Percentiles rank a stretch among this genome's conserved stretches.
Conservation (phyloP, 2,797 vertebrate genomes). For the Limosa lapponica region DNA sequence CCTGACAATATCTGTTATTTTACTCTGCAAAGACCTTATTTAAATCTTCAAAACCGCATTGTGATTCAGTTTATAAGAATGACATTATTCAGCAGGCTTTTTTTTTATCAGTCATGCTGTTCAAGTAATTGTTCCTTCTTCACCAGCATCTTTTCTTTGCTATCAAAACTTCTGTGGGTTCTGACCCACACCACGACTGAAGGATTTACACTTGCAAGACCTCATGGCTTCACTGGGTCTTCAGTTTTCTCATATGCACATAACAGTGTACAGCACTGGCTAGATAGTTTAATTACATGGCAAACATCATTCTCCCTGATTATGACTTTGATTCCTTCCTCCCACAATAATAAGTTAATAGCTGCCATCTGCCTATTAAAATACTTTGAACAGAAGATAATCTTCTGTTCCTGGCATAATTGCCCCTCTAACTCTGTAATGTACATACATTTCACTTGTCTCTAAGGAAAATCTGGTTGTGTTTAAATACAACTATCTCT, state of each 20-base stretch:
- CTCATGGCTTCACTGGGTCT: not conserved
- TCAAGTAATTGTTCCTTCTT: not conserved
- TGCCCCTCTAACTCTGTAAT: constrained; percentile 23
- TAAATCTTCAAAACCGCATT: not conserved
- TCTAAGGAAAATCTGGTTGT: constrained; percentile 7
- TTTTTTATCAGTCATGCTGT: not conserved
- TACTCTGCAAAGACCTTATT: not conserved
- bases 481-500: constrained; percentile 30
- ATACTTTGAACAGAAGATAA: constrained; percentile 46
- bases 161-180: not conserved
- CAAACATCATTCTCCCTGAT: constrained; percentile 35
- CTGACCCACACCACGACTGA: not conserved
- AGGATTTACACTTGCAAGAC: not conserved
- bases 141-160: not conserved
- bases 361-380: constrained; percentile 56
- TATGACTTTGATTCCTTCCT: constrained; percentile 57
- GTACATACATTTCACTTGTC: not conserved
- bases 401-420: constrained; percentile 56
- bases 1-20: not conserved
- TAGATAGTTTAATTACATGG: constrained; percentile 7
- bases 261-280: not conserved
- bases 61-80: constrained; percentile 20
- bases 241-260: not conserved
- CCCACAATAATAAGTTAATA: constrained; percentile 63
- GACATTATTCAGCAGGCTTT: not conserved